phyloP scores from a whole-genome alignment of 2,797 vertebrate genomes.

The Argyrosomus regius region DNA sequence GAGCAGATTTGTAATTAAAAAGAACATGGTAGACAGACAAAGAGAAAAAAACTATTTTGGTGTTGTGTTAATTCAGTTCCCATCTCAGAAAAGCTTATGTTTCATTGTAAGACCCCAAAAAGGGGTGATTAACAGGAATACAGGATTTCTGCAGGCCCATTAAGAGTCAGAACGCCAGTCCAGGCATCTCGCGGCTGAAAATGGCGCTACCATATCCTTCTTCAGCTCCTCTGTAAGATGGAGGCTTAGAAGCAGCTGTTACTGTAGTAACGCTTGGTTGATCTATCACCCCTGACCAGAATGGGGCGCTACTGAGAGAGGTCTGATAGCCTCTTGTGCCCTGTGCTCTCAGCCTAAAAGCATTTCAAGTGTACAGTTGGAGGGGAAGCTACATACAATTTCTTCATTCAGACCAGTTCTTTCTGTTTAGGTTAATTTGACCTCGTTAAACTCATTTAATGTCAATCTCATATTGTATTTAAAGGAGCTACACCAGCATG shows the following conservation, averaged over 20 bases:
- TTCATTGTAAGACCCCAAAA: conserved; percentile 32
- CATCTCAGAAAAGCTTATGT: background rate
- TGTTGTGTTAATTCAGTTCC: background rate
- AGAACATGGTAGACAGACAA: conserved; percentile 9
- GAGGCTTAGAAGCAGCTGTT: conserved; percentile 82
- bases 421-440: conserved; percentile 61
- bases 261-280: conserved; percentile 70
- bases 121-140: conserved; percentile 12
- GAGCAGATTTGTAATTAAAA: conserved; percentile 49
- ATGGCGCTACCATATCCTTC: conserved; percentile 75
- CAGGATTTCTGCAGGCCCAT: conserved; percentile 16
- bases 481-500: conserved; percentile 49
- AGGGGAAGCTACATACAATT: conserved; percentile 33
- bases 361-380: conserved; percentile 30
- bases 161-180: conserved; percentile 6
- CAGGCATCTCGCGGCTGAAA: conserved; percentile 63
- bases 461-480: conserved; percentile 61
- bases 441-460: conserved; percentile 67
- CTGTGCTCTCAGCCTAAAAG: conserved; percentile 33
- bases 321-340: conserved; percentile 55
- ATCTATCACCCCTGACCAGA: conserved; percentile 75
- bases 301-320: conserved; percentile 79
- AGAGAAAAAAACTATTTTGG: conserved; percentile 1
- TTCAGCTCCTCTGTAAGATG: conserved; percentile 78
- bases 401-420: conserved; percentile 53